These are phyloP conservation scores for Drosophila orosa DNA, from an alignment of 1,140 invertebrate species.

Conservation along the genomic window DNA sequence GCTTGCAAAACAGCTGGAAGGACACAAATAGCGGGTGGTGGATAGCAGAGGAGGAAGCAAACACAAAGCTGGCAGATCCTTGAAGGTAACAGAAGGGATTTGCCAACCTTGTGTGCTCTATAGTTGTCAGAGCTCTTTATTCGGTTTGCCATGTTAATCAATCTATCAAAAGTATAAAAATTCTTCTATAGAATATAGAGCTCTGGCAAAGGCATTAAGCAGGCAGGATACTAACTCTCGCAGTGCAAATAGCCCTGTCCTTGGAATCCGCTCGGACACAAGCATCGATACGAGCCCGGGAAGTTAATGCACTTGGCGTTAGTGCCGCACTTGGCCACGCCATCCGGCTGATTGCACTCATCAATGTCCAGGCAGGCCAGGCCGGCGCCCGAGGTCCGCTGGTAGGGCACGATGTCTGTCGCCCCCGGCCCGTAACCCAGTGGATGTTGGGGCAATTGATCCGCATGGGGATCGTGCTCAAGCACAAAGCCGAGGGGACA, in stretches of 20 bases:
- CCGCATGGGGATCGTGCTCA: constrained; percentile 72
- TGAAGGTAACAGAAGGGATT: neutral
- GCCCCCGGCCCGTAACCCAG: constrained; percentile 70
- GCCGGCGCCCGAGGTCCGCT: constrained; percentile 64
- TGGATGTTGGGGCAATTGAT: constrained; percentile 43
- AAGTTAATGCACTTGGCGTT: constrained; percentile 96
- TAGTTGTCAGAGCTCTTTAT: constrained; percentile 4
- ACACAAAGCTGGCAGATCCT: constrained; percentile 11
- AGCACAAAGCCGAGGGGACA: constrained; percentile 88
- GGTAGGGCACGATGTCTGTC: constrained; percentile 24
- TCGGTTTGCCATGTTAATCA: neutral
- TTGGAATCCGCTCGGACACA: constrained; percentile 93
- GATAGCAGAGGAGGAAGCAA: constrained; percentile 24
- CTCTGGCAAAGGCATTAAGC: constrained; percentile 32
- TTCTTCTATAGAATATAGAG: neutral
- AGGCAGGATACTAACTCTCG: constrained; percentile 90
- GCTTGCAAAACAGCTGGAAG: constrained; percentile 38
- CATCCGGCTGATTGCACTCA: constrained; percentile 89
- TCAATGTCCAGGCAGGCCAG: constrained; percentile 87
- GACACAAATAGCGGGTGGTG: constrained; percentile 27
- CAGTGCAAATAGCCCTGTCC: constrained; percentile 94
- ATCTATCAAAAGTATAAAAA: neutral
- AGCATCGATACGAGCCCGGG: constrained; percentile 95
- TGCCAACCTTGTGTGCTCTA: constrained; percentile 4
- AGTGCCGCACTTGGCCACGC: constrained; percentile 89